Conservation (phyloP, 2,113 vertebrate genomes). For the Lucifuga dentata region DNA sequence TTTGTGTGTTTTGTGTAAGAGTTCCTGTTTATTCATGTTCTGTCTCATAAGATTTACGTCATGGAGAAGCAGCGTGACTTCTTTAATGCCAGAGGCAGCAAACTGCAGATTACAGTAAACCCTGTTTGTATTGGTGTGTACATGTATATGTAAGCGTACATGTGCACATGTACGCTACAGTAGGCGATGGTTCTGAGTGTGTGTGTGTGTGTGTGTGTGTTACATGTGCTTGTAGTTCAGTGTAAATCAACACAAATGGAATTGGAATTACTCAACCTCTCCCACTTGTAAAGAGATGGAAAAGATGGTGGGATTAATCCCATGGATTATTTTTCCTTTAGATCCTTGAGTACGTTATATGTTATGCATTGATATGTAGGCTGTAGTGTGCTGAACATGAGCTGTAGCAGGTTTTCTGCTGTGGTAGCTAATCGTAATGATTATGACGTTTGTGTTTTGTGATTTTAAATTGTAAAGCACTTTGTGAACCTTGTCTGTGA, state of each 20-base stretch:
- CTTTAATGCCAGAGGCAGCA: slow-evolving; percentile 50
- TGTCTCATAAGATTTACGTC: slow-evolving; percentile 39
- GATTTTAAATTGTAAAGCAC: too few species aligned
- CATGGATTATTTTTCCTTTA: slow-evolving; percentile 63
- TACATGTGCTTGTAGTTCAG: slow-evolving; percentile 53
- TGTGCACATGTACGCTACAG: slow-evolving; percentile 36
- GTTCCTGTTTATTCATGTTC: slow-evolving; percentile 6
- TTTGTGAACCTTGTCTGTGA: too few species aligned
- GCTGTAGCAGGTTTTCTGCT: background rate
- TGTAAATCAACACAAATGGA: slow-evolving; percentile 68
- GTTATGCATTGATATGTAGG: slow-evolving; percentile 37
- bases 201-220: slow-evolving; percentile 44
- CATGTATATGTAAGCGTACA: slow-evolving; percentile 42
- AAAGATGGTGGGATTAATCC: slow-evolving; percentile 58
- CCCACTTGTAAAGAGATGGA: slow-evolving; percentile 48
- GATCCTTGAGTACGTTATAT: slow-evolving; percentile 44
- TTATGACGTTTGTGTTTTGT: slow-evolving; percentile 21
- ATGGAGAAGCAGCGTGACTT: slow-evolving; percentile 48
- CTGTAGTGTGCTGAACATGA: slow-evolving; percentile 14
- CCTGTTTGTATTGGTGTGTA: slow-evolving; percentile 36
- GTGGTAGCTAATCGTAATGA: slow-evolving; percentile 32
- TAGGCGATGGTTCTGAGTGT: slow-evolving; percentile 23
- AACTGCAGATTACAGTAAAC: slow-evolving; percentile 68
- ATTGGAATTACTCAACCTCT: slow-evolving; percentile 66
- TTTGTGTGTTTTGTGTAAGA: slow-evolving; percentile 12